Conservation (phyloP, 2,888 invertebrate genomes). For the Alsophila aescularia region DNA sequence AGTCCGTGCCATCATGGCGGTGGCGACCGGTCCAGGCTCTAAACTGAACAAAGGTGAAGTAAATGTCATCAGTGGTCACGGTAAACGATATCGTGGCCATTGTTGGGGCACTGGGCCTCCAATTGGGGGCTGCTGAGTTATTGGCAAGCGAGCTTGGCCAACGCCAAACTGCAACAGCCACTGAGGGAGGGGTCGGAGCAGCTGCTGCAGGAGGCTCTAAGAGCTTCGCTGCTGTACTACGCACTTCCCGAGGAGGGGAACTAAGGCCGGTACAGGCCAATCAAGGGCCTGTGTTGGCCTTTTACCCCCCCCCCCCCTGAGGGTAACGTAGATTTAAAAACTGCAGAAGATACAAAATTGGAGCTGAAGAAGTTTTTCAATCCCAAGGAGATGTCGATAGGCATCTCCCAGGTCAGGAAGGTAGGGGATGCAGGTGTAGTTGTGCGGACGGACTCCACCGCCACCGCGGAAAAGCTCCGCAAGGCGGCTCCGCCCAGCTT, state of each 20-base stretch:
- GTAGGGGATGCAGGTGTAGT: no score
- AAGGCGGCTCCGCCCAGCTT: no score
- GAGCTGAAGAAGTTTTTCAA: not conserved
- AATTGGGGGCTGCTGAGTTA: not conserved
- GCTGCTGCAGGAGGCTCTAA: not conserved
- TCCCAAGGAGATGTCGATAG: not conserved
- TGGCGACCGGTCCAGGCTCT: not conserved
- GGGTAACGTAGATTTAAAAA: not conserved
- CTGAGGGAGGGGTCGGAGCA: no score
- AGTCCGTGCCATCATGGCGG: not conserved
- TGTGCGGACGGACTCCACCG: not conserved
- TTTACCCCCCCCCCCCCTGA: not conserved
- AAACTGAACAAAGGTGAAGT: not conserved
- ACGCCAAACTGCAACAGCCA: not conserved
- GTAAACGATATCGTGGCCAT: not conserved
- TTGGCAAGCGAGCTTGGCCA: not conserved
- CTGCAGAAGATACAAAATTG: conserved; percentile 7
- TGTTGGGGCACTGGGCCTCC: not conserved
- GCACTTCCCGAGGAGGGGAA: not conserved
- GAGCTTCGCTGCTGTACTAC: not conserved
- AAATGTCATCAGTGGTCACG: not conserved
- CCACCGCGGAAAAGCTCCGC: no score
- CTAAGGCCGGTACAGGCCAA: not conserved
- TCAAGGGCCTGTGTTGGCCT: not conserved
- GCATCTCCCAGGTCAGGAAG: no score